Conservation (phyloP, 1,140 invertebrate genomes). For the Acyrthosiphon pisum region DNA sequence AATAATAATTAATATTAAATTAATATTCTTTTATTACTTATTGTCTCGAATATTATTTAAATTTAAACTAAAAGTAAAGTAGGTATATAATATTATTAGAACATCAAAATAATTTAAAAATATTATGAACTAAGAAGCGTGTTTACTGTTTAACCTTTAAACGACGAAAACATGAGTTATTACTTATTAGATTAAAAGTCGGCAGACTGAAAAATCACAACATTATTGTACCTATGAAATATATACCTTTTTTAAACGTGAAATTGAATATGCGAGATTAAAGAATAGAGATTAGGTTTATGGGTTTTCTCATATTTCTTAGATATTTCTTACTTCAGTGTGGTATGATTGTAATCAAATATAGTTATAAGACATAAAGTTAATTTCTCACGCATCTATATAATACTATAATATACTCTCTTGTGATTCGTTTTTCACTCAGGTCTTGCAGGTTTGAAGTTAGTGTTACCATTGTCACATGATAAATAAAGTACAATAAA, state of each 20-base stretch:
- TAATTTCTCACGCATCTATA: constrained; percentile 44
- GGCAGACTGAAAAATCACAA: constrained; percentile 28
- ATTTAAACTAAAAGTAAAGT: neutral
- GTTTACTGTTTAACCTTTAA: constrained; percentile 30
- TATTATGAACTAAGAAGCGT: neutral
- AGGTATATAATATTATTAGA: neutral
- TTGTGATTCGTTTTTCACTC: constrained; percentile 23
- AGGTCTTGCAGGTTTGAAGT: neutral
- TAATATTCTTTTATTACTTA: neutral
- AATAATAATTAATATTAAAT: constrained; percentile 4
- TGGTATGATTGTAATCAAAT: constrained; percentile 34
- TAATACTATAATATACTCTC: neutral
- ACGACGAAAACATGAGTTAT: constrained; percentile 17
- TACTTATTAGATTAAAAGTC: constrained; percentile 4
- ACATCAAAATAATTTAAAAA: neutral
- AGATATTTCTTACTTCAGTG: neutral
- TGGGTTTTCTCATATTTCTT: constrained; percentile 46
- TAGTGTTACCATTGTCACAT: neutral
- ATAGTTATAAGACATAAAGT: constrained; percentile 22
- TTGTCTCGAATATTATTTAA: neutral
- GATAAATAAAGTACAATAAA: neutral
- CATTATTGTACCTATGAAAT: neutral
- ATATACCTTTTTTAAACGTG: neutral
- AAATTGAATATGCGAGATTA: constrained; percentile 47
- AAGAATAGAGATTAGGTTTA: constrained; percentile 50